These are phyloP conservation scores for Halcyon chelicuti DNA, from an alignment of 2,797 vertebrate genomes.

Conservation along the genomic window DNA sequence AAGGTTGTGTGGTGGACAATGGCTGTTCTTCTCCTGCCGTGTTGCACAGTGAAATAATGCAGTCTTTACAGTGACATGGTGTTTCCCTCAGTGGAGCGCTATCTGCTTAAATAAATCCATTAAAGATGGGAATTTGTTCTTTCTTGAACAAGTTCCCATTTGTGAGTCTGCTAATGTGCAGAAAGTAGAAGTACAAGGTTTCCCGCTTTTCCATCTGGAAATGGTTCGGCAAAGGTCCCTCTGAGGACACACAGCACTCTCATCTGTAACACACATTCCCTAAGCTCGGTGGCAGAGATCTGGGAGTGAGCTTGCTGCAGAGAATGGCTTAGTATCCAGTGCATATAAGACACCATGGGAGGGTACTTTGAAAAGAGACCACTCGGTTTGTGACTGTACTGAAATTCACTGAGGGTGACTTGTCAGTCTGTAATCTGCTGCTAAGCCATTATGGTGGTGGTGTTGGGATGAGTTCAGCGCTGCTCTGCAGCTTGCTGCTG, in stretches of 20 bases:
- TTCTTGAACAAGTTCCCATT: not conserved
- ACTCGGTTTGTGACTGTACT: not conserved
- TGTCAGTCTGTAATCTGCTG: not conserved
- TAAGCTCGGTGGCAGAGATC: not conserved
- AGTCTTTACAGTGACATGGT: not conserved
- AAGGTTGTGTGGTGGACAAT: not conserved
- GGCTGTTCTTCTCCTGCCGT: not conserved
- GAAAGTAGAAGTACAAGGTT: not conserved
- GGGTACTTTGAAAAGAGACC: not conserved
- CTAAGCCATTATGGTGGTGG: not conserved
- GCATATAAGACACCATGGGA: not conserved
- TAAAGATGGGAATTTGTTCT: not conserved
- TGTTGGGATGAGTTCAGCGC: not conserved
- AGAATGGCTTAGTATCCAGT: not conserved
- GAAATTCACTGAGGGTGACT: not conserved
- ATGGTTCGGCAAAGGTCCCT: fast-evolving
- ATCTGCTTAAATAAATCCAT: not conserved
- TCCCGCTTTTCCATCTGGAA: not conserved
- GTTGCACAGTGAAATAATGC: not conserved
- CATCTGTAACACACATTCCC: fast-evolving
- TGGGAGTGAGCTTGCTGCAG: not conserved
- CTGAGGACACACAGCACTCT: not conserved
- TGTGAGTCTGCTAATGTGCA: not conserved
- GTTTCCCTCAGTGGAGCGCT: not conserved
- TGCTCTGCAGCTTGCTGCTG: fast-evolving